Evolutionary conservation across 2,113 vertebrate species (phyloP), one percentile per base, ranked within the genome.

Genomic region (Anguilla japonica): DNA sequence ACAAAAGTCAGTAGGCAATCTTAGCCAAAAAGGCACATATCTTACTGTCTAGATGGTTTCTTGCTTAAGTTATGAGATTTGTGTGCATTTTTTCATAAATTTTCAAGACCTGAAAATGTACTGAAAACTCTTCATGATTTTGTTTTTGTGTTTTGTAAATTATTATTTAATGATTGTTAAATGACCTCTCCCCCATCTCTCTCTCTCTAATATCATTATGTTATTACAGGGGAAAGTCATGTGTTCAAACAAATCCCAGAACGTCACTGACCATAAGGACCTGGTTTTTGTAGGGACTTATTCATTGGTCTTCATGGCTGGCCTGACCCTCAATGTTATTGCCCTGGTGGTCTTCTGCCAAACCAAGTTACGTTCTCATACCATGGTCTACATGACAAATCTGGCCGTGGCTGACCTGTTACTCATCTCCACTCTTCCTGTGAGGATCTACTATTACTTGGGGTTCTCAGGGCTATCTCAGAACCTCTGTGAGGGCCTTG

Each of bases 361-460:
- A n/a, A 87, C 14, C 53, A 91, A 92, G 83, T 87, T 87, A n/a
- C 91, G 89, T 46, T 95, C 95, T 5, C 90, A 94, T 79, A 95
- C 94, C 87, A 92, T 83, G 0, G 56, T 94, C 75, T 96, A 96
- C 90, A 96, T 96, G 95, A 95, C 91, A 87, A 94, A 96, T 87
- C 91, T 96, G 81, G 94, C 94, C 5, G 5, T 91, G 39, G 89
- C 93, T 0, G 95, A 96, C 79, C 34, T 95, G 1, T 85, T 95
- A 20, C 89, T 96, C 86, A 86, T 94, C 46, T 89, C 88, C 43
- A 94, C 93, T 0, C 86, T 96, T 63, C 95, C 95, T 4, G 6
- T 95, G 41, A 91, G 93, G 75, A 93, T 95, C 87, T 92, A 83
- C 83, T 87, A 91, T 83, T 88, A 94, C 26, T 46, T 88, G 11